Evolutionary conservation across 2,888 invertebrate species (phyloP).

Genomic region (Melinaea marsaeus): DNA sequence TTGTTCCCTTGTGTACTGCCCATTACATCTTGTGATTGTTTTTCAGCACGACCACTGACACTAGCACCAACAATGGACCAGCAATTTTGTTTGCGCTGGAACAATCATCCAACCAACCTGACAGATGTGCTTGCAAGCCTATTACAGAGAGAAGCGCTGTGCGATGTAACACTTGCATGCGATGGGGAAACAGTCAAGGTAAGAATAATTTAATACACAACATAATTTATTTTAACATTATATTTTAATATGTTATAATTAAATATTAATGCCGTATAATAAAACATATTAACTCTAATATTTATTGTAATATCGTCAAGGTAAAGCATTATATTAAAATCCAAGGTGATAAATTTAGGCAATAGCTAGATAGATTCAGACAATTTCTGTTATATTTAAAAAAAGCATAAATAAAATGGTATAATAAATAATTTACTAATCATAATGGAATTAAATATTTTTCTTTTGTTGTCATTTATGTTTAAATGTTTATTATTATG

Average conservation of each 20-base stretch:
- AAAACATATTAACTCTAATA: no score
- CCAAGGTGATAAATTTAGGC: no score
- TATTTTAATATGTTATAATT: neutral
- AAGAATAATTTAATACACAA: slow-evolving; percentile 27
- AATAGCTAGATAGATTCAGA: no score
- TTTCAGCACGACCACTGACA: slow-evolving; percentile 78
- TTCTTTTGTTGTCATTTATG: slow-evolving; percentile 44
- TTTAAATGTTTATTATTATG: slow-evolving; percentile 61
- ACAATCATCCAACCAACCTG: slow-evolving; percentile 94
- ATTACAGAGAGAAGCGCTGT: slow-evolving; percentile 91
- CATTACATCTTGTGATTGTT: slow-evolving; percentile 48
- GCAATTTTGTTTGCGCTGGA: slow-evolving; percentile 96
- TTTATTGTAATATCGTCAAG: no score
- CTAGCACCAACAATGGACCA: slow-evolving; percentile 82
- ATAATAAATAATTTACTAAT: neutral
- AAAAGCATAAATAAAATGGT: neutral
- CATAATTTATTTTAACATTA: neutral
- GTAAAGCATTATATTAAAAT: no score
- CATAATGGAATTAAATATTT: slow-evolving; percentile 4
- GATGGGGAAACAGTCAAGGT: slow-evolving; percentile 92
- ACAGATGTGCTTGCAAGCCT: slow-evolving; percentile 93
- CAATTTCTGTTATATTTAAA: neutral
- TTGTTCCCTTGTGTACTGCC: slow-evolving; percentile 43
- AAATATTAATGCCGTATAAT: neutral
- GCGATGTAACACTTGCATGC: slow-evolving; percentile 95